These are phyloP conservation scores for Cinara cedri DNA, from an alignment of 2,888 invertebrate genomes.

Conservation along the genomic window DNA sequence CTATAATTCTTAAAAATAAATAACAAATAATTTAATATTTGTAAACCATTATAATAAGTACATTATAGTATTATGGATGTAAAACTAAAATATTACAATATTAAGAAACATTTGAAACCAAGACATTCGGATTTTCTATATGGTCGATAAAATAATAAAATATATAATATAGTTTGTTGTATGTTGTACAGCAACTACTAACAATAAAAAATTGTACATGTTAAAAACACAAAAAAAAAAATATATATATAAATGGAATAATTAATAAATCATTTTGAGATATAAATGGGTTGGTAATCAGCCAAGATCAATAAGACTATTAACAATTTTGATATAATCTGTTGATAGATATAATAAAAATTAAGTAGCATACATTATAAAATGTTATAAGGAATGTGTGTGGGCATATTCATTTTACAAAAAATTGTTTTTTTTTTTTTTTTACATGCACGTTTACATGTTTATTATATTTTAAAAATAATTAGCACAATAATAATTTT, in stretches of 20 bases:
- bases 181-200: neutral
- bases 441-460: too few relatives aligned
- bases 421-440: too few relatives aligned
- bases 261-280: neutral
- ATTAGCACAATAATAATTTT: neutral
- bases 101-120: too few relatives aligned
- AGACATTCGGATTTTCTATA: too few relatives aligned
- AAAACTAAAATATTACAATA: too few relatives aligned
- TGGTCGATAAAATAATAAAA: too few relatives aligned
- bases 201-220: neutral
- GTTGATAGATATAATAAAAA: neutral
- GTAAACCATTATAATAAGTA: neutral
- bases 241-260: conserved; percentile 28
- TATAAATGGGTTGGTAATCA: neutral
- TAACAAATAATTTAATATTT: neutral
- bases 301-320: neutral
- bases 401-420: neutral
- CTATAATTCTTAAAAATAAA: neutral
- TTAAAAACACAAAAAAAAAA: conserved; percentile 24
- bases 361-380: neutral
- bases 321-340: neutral
- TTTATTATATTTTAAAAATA: too few relatives aligned
- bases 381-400: neutral
- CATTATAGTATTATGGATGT: too few relatives aligned
- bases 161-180: too few relatives aligned